Conservation (phyloP, 1,140 invertebrate species). For the Brachionus rotundiformis region DNA sequence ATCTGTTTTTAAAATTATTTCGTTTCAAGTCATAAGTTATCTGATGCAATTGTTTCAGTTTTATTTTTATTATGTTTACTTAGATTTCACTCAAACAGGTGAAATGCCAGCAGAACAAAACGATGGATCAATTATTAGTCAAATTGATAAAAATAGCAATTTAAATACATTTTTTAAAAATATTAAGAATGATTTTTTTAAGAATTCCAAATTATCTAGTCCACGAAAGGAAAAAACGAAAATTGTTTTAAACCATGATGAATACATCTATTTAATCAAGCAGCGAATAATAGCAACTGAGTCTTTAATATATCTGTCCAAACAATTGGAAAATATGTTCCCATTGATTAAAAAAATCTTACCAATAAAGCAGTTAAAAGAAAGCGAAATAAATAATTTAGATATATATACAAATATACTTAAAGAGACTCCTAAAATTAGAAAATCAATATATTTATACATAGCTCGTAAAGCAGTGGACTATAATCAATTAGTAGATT, state of each 20-base stretch:
- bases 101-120: not conserved
- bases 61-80: constrained; percentile 39
- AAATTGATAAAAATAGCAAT: not conserved
- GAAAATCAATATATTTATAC: constrained; percentile 80
- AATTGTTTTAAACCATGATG: not conserved
- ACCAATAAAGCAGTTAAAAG: constrained; percentile 53
- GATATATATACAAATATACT: constrained; percentile 76
- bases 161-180: constrained; percentile 14
- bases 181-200: constrained; percentile 36
- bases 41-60: constrained; percentile 44
- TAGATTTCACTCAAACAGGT: constrained; percentile 1
- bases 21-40: constrained; percentile 21
- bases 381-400: constrained; percentile 8
- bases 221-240: not conserved
- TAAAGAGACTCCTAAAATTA: constrained; percentile 72
- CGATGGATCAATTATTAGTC: not conserved
- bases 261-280: not conserved
- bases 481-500: constrained; percentile 71
- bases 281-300: constrained; percentile 87
- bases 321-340: constrained; percentile 80
- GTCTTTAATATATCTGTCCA: constrained; percentile 72
- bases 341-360: constrained; percentile 72
- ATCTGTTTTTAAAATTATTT: constrained; percentile 19
- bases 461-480: constrained; percentile 79
- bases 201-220: not conserved